These are phyloP conservation scores for Coecobrya sp. DNA, from an alignment of 2,888 invertebrate genomes.

Conservation along the genomic window DNA sequence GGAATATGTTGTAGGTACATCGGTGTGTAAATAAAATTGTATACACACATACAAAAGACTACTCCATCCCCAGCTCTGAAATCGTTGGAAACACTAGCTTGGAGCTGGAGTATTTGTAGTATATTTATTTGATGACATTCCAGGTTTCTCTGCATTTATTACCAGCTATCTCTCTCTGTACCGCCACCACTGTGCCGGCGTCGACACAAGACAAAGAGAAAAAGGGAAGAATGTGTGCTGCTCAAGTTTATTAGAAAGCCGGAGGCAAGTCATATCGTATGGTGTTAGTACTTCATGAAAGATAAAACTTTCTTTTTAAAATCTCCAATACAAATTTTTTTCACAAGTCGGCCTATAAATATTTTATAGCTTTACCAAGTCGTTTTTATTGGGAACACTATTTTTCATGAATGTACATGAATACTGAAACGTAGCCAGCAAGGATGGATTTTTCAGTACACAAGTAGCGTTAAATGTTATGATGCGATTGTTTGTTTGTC, in stretches of 20 bases:
- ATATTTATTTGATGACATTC: conserved; percentile 4
- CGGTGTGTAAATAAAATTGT: neutral
- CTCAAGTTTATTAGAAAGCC: conserved; percentile 55
- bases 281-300: neutral
- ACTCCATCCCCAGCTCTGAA: neutral
- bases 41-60: neutral
- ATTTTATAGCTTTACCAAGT: neutral
- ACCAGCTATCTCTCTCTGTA: too few species aligned
- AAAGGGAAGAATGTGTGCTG: conserved; percentile 17
- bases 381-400: too few species aligned
- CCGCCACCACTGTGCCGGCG: neutral
- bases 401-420: neutral
- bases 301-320: neutral
- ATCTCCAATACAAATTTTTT: neutral
- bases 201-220: neutral
- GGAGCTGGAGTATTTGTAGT: neutral
- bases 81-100: neutral
- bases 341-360: neutral
- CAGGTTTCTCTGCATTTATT: neutral
- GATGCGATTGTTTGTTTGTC: too few species aligned
- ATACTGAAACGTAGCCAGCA: too few species aligned
- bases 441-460: too few species aligned
- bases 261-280: conserved; percentile 11
- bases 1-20: neutral
- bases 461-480: too few species aligned